A percentile compares a stretch with the other conserved stretches of the same genome.
These are phyloP conservation scores for Dolichopus griseipennis DNA, from an alignment of 2,888 invertebrate species.

Conservation along the genomic window DNA sequence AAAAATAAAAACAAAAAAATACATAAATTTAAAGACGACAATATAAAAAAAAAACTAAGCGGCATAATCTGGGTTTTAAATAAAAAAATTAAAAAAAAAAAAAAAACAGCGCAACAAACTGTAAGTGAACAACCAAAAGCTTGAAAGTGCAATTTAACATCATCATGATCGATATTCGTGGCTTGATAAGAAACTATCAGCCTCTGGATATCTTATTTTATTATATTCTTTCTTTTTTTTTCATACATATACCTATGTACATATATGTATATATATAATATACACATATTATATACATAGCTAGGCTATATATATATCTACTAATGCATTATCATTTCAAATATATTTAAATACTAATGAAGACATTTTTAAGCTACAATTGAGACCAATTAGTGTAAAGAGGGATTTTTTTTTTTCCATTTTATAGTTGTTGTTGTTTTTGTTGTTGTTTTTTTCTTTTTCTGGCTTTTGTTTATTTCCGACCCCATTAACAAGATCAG, in stretches of 20 bases:
- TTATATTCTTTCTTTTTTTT: not conserved
- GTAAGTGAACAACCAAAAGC: no score
- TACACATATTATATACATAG: no score
- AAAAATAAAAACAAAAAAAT: no score
- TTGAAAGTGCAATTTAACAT: not conserved
- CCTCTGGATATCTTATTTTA: not conserved
- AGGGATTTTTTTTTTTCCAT: not conserved
- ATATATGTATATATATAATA: no score
- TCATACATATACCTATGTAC: no score
- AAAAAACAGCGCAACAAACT: no score
- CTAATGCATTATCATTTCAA: not conserved
- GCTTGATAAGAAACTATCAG: constrained; percentile 4
- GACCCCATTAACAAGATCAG: no score
- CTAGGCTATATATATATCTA: no score
- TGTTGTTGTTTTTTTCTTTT: not conserved
- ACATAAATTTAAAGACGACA: no score
- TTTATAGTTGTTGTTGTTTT: not conserved
- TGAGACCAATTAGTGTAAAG: not conserved
- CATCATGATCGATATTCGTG: constrained; percentile 6
- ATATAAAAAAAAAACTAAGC: not conserved
- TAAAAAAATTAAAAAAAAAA: not conserved
- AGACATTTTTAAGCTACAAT: not conserved
- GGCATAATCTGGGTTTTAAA: not conserved
- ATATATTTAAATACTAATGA: not conserved
- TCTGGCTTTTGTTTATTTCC: not conserved